Base-by-base conservation (phyloP, 2,888 invertebrate genomes). In the Plagodis dolabraria region DNA sequence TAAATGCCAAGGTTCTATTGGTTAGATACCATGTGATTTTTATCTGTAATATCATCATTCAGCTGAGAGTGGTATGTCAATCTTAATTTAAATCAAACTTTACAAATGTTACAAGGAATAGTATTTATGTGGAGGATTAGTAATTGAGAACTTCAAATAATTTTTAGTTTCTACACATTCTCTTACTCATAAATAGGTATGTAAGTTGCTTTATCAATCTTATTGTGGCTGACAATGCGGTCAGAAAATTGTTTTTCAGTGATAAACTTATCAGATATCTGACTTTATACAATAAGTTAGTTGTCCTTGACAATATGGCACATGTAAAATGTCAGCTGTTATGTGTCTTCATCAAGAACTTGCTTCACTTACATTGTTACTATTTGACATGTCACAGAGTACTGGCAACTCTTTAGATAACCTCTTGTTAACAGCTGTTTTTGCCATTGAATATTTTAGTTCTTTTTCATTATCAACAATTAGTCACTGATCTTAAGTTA, bases 1-100 rank as follows among this genome's bases (percentile, higher is more conserved):
- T 71, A 75, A 80, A 65, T 74, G 73, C 75, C 84, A 85, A 86
- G 85, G 86, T 75, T 77, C 68, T 66, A 71, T 74, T 75, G 64
- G 65, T 80, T 79, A 60, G 47, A 47, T 47, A 6, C 11, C 11
- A 33, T 8, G 7, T 55, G 49, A n/a, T 42, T 48, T 54, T 55
- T 59, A 59, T 51, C 54, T 50, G 10, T 36, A 53, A 42, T n/a
- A 12, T 38, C 47, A 52, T 38, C 43, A 52, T 33, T 47, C 36
- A 34, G 36, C 7, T 47, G 51, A 42, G 40, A 52, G n/a, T 8
- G 34, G 7, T 42, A 12, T 44, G 34, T 35, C 12, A 12, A 55
- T 33, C 33, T n/a, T 47, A 22, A 36, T 53, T 11, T 8, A 53
- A 48, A 34, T 53, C 44, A 36, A n/a, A 48, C 35, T 38, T 34